Evolutionary conservation across 2,797 vertebrate species (phyloP), one percentile per base, ranked within the genome.

Genomic region (Clarias pachynema): DNA sequence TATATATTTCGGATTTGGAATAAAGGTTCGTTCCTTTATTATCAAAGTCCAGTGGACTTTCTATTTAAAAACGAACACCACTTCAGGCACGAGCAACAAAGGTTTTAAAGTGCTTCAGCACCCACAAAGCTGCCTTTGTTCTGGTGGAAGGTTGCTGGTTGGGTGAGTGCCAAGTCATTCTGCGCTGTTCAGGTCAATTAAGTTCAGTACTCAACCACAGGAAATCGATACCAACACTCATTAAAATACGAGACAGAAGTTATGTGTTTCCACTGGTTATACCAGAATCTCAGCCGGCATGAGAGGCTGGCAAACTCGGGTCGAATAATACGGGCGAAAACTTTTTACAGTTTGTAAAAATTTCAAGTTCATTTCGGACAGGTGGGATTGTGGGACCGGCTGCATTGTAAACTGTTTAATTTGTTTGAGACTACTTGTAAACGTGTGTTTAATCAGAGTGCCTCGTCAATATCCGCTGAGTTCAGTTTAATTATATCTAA

Each of bases 141-240:
- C 92, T 92, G 79, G 53, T 40, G 87, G 89, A 91, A 93, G 91
- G 93, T 91, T 92, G 90, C 89, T 74, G 15, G 16, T 74, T 89
- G 91, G 93, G 93, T 90, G 89, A 87, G 94, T 92, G 94, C 93
- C 94, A 94, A 95, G 94, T 94, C 94, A 95, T 93, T 94, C 94
- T 88, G 93, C 88, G 91, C 92, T 94, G 95, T 95, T 96, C 93
- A 93, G 94, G 94, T 96, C 95, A 95, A 95, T 96, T 95, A 96
- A 94, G 93, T 93, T 92, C 89, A 90, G 93, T 94, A 93, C 94
- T 95, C 91, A 90, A 92, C 93, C 91, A 92, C 92, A 94, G 93
- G 95, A 95, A 95, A 95, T 95, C 93, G 93, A 95, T 94, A 94
- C 94, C 92, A 94, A 93, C 93, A 93, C 92, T 94, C 94, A 93